phyloP scores from a whole-genome alignment of 2,888 invertebrate species.

The Epicampocera succincta region DNA sequence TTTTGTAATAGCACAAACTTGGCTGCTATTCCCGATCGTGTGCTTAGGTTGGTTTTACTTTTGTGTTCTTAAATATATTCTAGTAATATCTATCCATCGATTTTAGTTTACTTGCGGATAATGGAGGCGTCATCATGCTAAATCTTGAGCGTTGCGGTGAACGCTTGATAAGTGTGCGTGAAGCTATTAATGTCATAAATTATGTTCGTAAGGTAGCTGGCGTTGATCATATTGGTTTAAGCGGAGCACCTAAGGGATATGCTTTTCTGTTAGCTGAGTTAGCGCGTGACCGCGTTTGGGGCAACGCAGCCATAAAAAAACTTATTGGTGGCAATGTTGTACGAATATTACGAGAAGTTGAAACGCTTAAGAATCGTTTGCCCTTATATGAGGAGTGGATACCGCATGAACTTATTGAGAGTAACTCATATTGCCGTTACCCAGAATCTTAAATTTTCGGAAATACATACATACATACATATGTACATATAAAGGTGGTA shows the following conservation, averaged over 20 bases:
- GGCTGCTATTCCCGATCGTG: conserved; percentile 90
- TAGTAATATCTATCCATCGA: background rate
- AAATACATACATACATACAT: too few relatives aligned
- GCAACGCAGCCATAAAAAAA: conserved; percentile 84
- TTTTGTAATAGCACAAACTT: conserved; percentile 88
- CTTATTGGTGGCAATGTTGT: conserved; percentile 84
- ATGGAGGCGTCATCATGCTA: conserved; percentile 85
- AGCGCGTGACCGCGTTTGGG: conserved; percentile 84
- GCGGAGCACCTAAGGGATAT: conserved; percentile 83
- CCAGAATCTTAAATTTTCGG: conserved; percentile 81
- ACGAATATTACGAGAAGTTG: conserved; percentile 83
- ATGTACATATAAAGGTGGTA: too few relatives aligned
- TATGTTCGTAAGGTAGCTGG: conserved; percentile 86
- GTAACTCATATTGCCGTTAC: conserved; percentile 83
- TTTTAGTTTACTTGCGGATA: conserved; percentile 80
- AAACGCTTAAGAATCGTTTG: conserved; percentile 81
- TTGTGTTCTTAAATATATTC: background rate
- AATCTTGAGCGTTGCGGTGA: conserved; percentile 83
- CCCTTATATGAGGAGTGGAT: conserved; percentile 84
- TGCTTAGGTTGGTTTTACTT: conserved; percentile 82
- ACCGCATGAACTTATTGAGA: conserved; percentile 83
- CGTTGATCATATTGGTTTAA: conserved; percentile 86
- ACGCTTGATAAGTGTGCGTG: conserved; percentile 79
- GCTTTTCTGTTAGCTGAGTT: conserved; percentile 85
- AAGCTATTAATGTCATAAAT: conserved; percentile 84